Conservation (phyloP, 2,113 vertebrate genomes). For the Turdus rufiventris region DNA sequence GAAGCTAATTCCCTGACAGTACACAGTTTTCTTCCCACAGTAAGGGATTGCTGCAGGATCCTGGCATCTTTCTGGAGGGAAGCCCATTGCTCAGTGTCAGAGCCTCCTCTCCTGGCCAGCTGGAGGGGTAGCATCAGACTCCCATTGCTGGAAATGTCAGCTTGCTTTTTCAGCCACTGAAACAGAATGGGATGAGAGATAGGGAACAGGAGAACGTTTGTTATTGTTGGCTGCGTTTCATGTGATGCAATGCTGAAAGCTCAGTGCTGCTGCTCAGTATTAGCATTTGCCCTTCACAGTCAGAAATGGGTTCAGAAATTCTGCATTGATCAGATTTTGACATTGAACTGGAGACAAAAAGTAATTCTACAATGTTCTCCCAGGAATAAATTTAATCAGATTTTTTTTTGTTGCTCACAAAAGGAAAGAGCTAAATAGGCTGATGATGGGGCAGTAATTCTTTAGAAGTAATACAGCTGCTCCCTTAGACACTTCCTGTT, state of each 20-base stretch:
- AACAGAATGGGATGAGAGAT: background rate
- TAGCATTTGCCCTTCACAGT: background rate
- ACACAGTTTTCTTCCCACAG: accelerated
- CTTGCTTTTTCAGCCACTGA: background rate
- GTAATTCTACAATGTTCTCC: background rate
- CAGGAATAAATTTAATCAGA: background rate
- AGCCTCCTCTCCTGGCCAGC: conserved; percentile 65
- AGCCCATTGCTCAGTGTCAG: conserved; percentile 7
- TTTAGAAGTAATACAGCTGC: background rate
- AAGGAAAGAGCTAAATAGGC: background rate
- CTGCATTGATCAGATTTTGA: background rate
- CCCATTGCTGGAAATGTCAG: background rate
- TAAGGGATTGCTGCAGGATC: background rate
- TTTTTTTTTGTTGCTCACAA: background rate
- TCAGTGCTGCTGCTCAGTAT: background rate
- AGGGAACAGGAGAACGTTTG: background rate
- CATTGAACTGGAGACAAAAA: background rate
- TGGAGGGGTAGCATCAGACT: background rate
- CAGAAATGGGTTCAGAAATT: background rate
- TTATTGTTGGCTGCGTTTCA: background rate
- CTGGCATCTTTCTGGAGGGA: background rate
- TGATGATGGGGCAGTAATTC: background rate
- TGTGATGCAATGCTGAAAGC: background rate
- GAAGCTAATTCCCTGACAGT: background rate
- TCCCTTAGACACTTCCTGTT: background rate